phyloP scores from a whole-genome alignment of 2,888 invertebrate species.

The Microdon myrmicae region DNA sequence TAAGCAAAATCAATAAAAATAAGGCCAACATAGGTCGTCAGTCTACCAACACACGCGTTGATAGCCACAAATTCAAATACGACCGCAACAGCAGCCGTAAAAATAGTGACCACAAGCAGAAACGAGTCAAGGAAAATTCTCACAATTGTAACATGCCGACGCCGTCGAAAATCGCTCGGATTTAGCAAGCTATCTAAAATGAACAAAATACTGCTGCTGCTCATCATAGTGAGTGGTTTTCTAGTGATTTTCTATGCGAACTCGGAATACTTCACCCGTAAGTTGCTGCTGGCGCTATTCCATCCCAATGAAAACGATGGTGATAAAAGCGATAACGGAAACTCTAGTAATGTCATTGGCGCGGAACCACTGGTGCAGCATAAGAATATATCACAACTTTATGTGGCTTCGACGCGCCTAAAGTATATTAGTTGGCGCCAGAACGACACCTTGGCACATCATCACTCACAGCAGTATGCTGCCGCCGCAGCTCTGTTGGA shows the following conservation, averaged over 20 bases:
- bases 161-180: conserved; percentile 48
- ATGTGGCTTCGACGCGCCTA: conserved; percentile 29
- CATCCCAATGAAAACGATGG: conserved; percentile 50
- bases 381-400: conserved; percentile 13
- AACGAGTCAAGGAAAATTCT: conserved; percentile 43
- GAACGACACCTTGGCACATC: conserved; percentile 29
- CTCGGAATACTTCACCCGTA: conserved; percentile 58
- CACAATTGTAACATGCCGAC: conserved; percentile 51
- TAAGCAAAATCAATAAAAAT: conserved; percentile 43
- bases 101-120: conserved; percentile 40
- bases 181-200: conserved; percentile 55
- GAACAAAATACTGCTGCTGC: conserved; percentile 61
- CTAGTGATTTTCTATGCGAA: conserved; percentile 62
- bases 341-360: conserved; percentile 13
- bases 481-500: conserved; percentile 53
- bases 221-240: conserved; percentile 60
- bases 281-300: conserved; percentile 57
- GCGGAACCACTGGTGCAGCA: conserved; percentile 33
- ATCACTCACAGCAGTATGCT: conserved; percentile 27
- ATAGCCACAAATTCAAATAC: conserved; percentile 29
- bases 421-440: conserved; percentile 43
- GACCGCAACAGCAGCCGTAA: conserved; percentile 31
- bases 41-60: conserved; percentile 6
- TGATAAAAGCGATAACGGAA: conserved; percentile 15
- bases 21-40: conserved; percentile 8